Percentiles rank a stretch among this genome's conserved stretches.
phyloP scores from a whole-genome alignment of 2,113 vertebrate genomes.

The Melanostigma gelatinosum region DNA sequence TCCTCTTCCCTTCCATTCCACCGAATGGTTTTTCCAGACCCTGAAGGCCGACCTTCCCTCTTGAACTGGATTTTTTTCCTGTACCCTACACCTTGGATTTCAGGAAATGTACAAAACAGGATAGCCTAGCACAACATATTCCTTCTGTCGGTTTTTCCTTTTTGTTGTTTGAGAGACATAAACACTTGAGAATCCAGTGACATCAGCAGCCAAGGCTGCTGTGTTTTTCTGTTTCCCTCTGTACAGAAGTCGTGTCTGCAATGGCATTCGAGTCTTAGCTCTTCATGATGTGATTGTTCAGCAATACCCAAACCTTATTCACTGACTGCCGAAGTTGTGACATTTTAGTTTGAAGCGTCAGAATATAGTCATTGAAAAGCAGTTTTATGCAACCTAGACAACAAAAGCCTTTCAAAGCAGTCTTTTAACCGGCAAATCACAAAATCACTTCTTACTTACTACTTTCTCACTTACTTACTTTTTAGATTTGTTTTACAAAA shows the following conservation, averaged over 20 bases:
- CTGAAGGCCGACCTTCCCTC: slow-evolving; percentile 62
- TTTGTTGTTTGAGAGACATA: slow-evolving; percentile 25
- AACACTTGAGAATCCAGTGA: slow-evolving; percentile 57
- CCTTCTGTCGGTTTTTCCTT: slow-evolving; percentile 58
- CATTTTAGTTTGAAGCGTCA: not conserved
- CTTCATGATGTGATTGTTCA: slow-evolving; percentile 13
- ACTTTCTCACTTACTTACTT: no score
- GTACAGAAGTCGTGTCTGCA: not conserved
- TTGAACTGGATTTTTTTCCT: slow-evolving; percentile 66
- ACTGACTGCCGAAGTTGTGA: not conserved
- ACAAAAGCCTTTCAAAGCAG: not conserved
- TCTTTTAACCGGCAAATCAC: not conserved
- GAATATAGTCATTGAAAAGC: not conserved
- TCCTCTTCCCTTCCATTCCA: slow-evolving; percentile 70
- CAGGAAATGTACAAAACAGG: slow-evolving; percentile 82
- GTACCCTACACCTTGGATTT: slow-evolving; percentile 71
- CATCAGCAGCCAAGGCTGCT: slow-evolving; percentile 63
- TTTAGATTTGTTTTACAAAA: not conserved
- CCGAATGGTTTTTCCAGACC: slow-evolving; percentile 79
- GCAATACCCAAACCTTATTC: not conserved
- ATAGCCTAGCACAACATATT: slow-evolving; percentile 69
- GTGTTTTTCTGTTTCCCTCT: slow-evolving; percentile 27
- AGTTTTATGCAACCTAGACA: not conserved
- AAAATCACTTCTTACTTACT: not conserved
- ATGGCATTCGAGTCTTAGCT: slow-evolving; percentile 1